Conservation (phyloP, 2,797 vertebrate genomes). For the Amazona ochrocephala region DNA sequence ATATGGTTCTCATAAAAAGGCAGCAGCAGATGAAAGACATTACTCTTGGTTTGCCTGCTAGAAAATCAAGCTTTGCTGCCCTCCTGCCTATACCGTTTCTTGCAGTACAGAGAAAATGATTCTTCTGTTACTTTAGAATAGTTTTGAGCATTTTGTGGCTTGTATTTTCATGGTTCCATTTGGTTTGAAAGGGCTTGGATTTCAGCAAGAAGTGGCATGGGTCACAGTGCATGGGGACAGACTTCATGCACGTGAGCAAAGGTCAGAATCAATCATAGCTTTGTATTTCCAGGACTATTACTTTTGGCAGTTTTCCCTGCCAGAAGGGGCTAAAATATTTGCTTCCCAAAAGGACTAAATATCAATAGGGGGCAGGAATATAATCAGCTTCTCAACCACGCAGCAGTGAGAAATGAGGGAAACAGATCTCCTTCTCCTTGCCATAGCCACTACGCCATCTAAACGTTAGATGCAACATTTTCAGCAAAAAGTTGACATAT, state of each 20-base stretch:
- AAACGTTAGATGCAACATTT: not conserved
- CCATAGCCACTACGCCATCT: not conserved
- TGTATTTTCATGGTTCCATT: not conserved
- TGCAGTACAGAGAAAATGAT: not conserved
- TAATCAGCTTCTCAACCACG: not conserved
- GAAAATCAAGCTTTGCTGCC: slow-evolving; percentile 3
- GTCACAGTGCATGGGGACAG: slow-evolving; percentile 64
- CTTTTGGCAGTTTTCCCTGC: slow-evolving; percentile 57
- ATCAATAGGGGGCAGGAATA: slow-evolving; percentile 19
- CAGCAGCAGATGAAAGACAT: not conserved
- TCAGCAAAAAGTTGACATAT: slow-evolving; percentile 36
- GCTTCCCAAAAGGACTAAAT: slow-evolving; percentile 57
- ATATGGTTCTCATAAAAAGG: slow-evolving; percentile 41
- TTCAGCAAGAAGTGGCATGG: slow-evolving; percentile 55
- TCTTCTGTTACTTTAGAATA: slow-evolving; percentile 31
- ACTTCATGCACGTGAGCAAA: slow-evolving; percentile 62
- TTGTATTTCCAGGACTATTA: slow-evolving; percentile 55
- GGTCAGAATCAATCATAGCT: slow-evolving; percentile 68
- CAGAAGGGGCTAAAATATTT: slow-evolving; percentile 57
- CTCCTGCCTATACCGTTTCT: not conserved
- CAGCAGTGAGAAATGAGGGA: not conserved
- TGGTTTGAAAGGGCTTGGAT: slow-evolving; percentile 39
- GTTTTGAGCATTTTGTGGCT: slow-evolving; percentile 15
- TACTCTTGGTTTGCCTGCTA: not conserved
- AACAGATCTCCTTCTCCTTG: not conserved